Evolutionary conservation across 2,888 invertebrate genomes (phyloP).

Genomic region (Yponomeuta plumbellus): DNA sequence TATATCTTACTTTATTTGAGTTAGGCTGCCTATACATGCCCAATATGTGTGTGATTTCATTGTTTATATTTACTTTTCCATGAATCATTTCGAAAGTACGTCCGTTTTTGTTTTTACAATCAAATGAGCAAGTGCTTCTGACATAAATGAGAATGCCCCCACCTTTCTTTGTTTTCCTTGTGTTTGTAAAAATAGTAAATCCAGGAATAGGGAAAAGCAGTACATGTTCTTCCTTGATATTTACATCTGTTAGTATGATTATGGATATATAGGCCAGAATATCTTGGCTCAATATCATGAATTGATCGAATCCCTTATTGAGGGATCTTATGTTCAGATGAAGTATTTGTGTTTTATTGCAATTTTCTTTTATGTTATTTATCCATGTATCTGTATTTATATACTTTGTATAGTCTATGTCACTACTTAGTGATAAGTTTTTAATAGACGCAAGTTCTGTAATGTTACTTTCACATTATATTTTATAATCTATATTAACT

Average conservation of each 20-base stretch:
- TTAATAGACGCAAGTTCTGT: background rate
- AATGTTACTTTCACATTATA: background rate
- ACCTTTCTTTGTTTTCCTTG: background rate
- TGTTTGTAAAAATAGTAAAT: background rate
- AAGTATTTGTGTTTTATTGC: background rate
- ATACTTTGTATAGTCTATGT: background rate
- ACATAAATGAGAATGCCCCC: constrained; percentile 8
- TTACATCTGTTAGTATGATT: constrained; percentile 11
- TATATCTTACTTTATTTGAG: background rate
- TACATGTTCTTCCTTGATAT: background rate
- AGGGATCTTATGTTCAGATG: constrained; percentile 6
- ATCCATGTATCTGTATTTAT: background rate
- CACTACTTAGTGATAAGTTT: background rate
- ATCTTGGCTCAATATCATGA: background rate
- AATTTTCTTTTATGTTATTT: background rate
- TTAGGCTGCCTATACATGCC: background rate
- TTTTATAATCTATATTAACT: background rate
- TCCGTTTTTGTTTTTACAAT: background rate
- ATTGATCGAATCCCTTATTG: background rate
- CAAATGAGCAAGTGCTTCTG: background rate
- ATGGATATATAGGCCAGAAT: background rate
- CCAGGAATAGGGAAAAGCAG: background rate
- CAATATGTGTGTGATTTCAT: constrained; percentile 2
- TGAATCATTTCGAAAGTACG: background rate
- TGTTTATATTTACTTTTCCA: background rate